These are phyloP conservation scores for Arizona elegans DNA, from an alignment of 2,113 vertebrate genomes.

Conservation along the genomic window DNA sequence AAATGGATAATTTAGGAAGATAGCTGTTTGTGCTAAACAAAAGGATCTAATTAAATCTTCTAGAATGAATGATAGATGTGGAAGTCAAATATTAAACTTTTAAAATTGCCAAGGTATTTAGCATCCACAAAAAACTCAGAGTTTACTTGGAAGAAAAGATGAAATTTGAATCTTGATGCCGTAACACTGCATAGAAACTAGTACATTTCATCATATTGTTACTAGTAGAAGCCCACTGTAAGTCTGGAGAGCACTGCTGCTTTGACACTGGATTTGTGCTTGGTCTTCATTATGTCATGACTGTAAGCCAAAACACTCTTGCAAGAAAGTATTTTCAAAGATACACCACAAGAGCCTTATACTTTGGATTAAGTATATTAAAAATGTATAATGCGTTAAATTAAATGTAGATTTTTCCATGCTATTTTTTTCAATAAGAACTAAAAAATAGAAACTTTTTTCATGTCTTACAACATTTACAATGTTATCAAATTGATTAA, in stretches of 20 bases:
- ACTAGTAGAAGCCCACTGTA: not conserved
- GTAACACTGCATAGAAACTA: not conserved
- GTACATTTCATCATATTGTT: not conserved
- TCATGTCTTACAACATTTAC: not conserved
- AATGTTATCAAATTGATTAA: not conserved
- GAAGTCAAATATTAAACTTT: not conserved
- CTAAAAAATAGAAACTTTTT: not conserved
- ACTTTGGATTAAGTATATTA: not conserved
- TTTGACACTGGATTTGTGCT: not conserved
- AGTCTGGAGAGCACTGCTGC: not conserved
- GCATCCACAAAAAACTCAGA: not conserved
- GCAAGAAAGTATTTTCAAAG: not conserved
- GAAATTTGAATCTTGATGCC: not conserved
- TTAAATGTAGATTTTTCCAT: not conserved
- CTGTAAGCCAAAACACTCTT: not conserved
- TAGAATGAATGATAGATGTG: not conserved
- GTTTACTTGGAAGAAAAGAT: not conserved
- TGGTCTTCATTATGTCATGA: not conserved
- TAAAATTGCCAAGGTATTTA: not conserved
- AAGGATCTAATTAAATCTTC: not conserved
- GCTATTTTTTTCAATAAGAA: too few species aligned
- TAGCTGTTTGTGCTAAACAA: not conserved
- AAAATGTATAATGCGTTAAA: not conserved
- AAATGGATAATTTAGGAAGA: not conserved
- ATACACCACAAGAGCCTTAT: too few species aligned